Conservation (phyloP, 2,888 invertebrate species). For the Melanargia galathea region DNA sequence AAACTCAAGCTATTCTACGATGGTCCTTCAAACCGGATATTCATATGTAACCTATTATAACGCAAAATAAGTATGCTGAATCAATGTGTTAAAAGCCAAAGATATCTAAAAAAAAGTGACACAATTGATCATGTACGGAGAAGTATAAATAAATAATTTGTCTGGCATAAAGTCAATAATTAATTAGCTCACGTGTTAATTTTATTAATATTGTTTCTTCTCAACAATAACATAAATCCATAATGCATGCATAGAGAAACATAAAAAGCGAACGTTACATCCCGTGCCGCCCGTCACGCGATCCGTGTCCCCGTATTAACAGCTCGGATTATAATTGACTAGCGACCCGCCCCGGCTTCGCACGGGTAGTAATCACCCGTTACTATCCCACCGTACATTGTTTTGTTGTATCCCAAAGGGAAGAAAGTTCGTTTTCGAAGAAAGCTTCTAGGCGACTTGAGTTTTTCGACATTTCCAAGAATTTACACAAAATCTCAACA, state of each 20-base stretch:
- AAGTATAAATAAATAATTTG: background rate
- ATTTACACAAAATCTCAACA: too few species aligned
- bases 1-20: too few species aligned
- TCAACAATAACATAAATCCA: background rate
- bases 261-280: constrained; percentile 18
- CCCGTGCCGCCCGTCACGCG: constrained; percentile 22
- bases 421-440: too few species aligned
- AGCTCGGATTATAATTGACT: background rate
- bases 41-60: background rate
- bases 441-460: too few species aligned
- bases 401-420: too few species aligned
- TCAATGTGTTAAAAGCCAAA: background rate
- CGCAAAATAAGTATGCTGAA: background rate
- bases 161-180: background rate
- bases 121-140: background rate
- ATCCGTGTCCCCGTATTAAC: constrained; percentile 20
- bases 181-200: background rate
- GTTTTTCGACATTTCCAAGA: too few species aligned
- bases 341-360: too few species aligned
- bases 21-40: background rate
- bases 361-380: too few species aligned
- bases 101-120: background rate
- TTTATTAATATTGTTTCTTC: background rate
- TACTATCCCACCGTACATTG: too few species aligned
- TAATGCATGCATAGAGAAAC: background rate